A percentile compares a stretch with the other conserved stretches of the same genome.
These are phyloP conservation scores for Rhinoderma darwinii DNA, from an alignment of 2,113 vertebrate species.

Conservation along the genomic window DNA sequence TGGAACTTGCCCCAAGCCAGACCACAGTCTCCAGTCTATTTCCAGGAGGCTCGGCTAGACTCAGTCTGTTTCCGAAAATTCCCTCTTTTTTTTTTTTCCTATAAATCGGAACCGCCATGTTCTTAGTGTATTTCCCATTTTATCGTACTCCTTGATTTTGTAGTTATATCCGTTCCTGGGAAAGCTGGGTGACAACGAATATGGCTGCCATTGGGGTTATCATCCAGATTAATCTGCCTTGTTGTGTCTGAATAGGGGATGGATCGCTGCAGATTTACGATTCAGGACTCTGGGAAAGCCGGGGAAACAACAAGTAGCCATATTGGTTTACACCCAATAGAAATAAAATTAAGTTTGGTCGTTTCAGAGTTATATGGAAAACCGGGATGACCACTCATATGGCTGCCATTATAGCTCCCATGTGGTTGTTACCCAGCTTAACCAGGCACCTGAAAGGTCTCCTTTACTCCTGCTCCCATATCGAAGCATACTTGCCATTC, in stretches of 20 bases:
- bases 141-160: background rate
- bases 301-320: too few relatives aligned
- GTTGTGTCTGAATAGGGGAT: too few relatives aligned
- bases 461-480: background rate
- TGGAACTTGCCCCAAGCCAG: background rate
- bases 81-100: background rate
- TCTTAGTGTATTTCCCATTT: background rate
- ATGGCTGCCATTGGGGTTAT: background rate
- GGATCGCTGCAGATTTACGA: too few relatives aligned
- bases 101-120: background rate
- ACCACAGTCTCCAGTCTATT: constrained; percentile 53
- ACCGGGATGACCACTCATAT: background rate
- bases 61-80: background rate
- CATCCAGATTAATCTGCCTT: too few relatives aligned
- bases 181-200: background rate
- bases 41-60: constrained; percentile 19
- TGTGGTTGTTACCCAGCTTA: background rate
- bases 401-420: background rate
- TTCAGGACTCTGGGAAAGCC: too few relatives aligned
- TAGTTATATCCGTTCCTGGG: background rate
- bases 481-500: background rate
- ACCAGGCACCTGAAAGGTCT: background rate
- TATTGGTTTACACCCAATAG: too few relatives aligned
- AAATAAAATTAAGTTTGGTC: background rate
- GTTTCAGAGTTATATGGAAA: background rate